Evolutionary conservation across 2,888 invertebrate species (phyloP).

Genomic region (Eueremaeus valkanovi): DNA sequence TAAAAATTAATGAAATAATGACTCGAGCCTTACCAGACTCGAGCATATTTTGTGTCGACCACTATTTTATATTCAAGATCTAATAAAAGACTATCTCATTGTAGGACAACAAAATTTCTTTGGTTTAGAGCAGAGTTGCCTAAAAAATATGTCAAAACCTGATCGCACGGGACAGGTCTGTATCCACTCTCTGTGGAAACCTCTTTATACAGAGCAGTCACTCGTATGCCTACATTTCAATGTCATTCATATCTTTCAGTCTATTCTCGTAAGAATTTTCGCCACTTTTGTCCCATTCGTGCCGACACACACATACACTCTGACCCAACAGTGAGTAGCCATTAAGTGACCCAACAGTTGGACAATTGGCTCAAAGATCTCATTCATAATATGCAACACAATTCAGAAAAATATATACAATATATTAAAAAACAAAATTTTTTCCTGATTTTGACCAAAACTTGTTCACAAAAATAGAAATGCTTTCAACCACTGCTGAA

Average conservation of each 20-base stretch:
- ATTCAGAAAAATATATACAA: not conserved
- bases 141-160: not conserved
- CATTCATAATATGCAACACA: constrained; percentile 1
- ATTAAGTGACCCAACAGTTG: not conserved
- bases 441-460: not conserved
- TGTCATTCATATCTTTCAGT: not conserved
- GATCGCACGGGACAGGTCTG: not conserved
- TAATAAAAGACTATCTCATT: not conserved
- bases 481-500: not conserved
- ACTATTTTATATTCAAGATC: too few relatives aligned
- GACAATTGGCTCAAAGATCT: not conserved
- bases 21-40: too few relatives aligned
- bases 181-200: too few relatives aligned
- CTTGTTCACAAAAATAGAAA: too few relatives aligned
- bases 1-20: too few relatives aligned
- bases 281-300: not conserved
- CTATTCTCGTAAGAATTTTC: not conserved
- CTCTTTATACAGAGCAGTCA: not conserved
- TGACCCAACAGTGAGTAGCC: not conserved
- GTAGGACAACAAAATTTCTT: not conserved
- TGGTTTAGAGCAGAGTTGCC: not conserved
- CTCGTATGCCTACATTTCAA: not conserved
- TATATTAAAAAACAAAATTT: not conserved
- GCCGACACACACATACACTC: not conserved
- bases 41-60: too few relatives aligned